Conservation (phyloP, 2,797 vertebrate genomes). For the Dicrostonyx torquatus region DNA sequence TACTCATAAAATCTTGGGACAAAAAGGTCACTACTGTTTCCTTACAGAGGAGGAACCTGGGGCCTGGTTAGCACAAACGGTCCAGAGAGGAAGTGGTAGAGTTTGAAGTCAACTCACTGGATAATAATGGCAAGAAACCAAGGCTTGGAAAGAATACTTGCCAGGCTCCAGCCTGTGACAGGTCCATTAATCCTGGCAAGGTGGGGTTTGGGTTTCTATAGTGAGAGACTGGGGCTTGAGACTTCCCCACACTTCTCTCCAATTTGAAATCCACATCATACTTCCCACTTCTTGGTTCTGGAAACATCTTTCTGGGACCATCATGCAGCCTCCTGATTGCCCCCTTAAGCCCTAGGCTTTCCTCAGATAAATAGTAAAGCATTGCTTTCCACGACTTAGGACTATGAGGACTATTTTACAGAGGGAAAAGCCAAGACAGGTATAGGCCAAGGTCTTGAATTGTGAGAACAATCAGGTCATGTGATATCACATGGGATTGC, state of each 20-base stretch:
- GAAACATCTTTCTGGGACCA: neutral
- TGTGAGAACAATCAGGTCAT: too few species aligned
- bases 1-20: neutral
- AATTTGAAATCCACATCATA: neutral
- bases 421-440: neutral
- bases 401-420: neutral
- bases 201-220: neutral
- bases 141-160: neutral
- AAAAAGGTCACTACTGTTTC: neutral
- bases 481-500: neutral
- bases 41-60: neutral
- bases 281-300: neutral
- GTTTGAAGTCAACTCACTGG: neutral
- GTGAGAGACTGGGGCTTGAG: neutral
- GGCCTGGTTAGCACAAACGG: neutral
- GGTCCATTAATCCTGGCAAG: neutral
- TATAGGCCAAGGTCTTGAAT: neutral
- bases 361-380: neutral
- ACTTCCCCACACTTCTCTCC: accelerated
- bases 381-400: neutral
- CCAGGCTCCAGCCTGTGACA: neutral
- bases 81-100: neutral
- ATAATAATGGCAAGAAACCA: neutral
- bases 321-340: neutral
- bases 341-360: neutral